These are phyloP conservation scores for Portunus trituberculatus DNA, from an alignment of 1,140 invertebrate species.

Conservation along the genomic window DNA sequence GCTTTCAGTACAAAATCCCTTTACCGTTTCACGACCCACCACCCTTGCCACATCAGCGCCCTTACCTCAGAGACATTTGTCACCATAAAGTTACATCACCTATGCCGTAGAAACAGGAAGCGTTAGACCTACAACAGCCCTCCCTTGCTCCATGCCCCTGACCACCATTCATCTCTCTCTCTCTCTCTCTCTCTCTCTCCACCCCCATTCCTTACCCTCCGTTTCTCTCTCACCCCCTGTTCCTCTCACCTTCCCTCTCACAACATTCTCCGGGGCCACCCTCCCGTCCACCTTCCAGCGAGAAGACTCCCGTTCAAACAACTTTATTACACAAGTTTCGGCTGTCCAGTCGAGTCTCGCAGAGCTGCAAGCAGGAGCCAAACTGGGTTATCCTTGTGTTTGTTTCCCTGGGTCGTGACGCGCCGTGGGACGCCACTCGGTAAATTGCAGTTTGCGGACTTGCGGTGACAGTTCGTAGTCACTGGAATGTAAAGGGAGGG, in stretches of 20 bases:
- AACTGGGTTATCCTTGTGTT: constrained; percentile 10
- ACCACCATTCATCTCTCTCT: too few relatives aligned
- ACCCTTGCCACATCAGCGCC: not conserved
- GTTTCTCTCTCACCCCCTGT: too few relatives aligned
- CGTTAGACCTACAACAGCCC: not conserved
- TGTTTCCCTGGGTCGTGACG: not conserved
- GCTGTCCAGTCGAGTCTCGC: not conserved
- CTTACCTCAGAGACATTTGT: not conserved
- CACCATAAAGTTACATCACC: constrained; percentile 10
- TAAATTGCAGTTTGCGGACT: not conserved
- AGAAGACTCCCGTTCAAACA: not conserved
- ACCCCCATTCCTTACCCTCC: too few relatives aligned
- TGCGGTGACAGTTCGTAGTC: not conserved
- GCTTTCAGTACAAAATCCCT: not conserved
- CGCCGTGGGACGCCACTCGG: not conserved
- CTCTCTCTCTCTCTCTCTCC: too few relatives aligned
- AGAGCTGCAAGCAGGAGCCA: not conserved
- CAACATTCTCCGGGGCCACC: not conserved
- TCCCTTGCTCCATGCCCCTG: not conserved
- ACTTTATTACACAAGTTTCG: constrained; percentile 4
- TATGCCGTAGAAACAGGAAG: not conserved
- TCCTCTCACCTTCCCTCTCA: too few relatives aligned
- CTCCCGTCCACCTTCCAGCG: not conserved
- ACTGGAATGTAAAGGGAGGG: not conserved
- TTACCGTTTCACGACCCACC: not conserved